Evolutionary conservation across 2,113 vertebrate genomes (phyloP).

Genomic region (Dasyurus viverrinus): DNA sequence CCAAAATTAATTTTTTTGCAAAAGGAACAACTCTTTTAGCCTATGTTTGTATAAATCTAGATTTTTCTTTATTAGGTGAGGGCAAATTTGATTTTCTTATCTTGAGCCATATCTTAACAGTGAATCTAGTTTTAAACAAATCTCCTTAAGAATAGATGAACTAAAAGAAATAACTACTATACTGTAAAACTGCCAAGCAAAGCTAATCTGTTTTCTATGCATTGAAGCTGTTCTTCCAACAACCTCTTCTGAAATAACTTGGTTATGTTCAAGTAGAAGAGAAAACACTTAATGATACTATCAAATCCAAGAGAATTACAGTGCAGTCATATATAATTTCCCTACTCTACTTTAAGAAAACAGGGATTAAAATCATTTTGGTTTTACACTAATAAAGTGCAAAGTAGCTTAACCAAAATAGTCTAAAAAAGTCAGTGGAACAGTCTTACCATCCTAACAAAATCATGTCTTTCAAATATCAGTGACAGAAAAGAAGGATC

Average conservation of each 20-base stretch:
- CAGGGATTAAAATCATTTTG: not conserved
- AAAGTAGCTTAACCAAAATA: slow-evolving; percentile 6
- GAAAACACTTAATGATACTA: slow-evolving; percentile 23
- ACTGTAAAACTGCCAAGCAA: not conserved
- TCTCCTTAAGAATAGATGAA: not conserved
- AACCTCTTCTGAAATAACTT: slow-evolving; percentile 26
- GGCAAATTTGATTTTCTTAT: slow-evolving; percentile 32
- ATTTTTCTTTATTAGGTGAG: slow-evolving; percentile 14
- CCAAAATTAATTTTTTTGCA: slow-evolving; percentile 7
- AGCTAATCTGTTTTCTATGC: slow-evolving; percentile 36
- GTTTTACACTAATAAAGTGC: slow-evolving; percentile 22
- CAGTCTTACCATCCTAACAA: not conserved
- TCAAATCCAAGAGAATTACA: slow-evolving; percentile 11
- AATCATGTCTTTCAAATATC: slow-evolving; percentile 10
- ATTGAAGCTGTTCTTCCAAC: not conserved
- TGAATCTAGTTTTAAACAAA: slow-evolving; percentile 45
- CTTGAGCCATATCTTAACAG: not conserved
- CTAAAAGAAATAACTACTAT: not conserved
- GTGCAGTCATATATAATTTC: not conserved
- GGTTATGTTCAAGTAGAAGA: not conserved
- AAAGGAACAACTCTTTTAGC: slow-evolving; percentile 2
- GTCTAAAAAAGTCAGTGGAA: slow-evolving; percentile 3
- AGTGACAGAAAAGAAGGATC: not conserved
- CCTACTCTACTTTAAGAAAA: not conserved
- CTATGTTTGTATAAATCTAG: slow-evolving; percentile 23